Percentiles rank a stretch among this genome's conserved stretches.
Evolutionary conservation across 2,113 vertebrate genomes (phyloP).

Genomic region (Phaethon lepturus): DNA sequence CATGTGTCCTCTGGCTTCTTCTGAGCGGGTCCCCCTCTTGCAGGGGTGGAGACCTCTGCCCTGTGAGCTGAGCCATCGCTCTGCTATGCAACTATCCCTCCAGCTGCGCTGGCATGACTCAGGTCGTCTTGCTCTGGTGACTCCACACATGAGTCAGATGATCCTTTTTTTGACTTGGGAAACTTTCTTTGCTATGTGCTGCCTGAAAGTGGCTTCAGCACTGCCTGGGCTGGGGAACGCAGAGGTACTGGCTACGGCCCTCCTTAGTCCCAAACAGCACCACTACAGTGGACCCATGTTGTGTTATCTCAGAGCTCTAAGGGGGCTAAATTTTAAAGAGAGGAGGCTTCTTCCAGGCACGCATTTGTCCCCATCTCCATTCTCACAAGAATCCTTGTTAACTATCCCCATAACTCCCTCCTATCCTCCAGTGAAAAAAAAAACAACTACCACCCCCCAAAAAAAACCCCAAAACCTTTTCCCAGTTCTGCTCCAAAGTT

Average conservation of each 20-base stretch:
- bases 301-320: neutral
- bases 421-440: neutral
- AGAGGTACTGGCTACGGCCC: neutral
- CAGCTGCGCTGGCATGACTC: neutral
- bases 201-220: neutral
- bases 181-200: neutral
- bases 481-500: neutral
- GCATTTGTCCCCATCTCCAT: neutral
- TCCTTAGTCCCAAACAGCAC: neutral
- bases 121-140: neutral
- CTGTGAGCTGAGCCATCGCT: neutral
- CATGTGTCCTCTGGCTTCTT: neutral
- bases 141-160: neutral
- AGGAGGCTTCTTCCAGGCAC: neutral
- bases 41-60: neutral
- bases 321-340: neutral
- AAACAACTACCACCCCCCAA: rapidly evolving
- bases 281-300: neutral
- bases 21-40: neutral
- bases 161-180: neutral
- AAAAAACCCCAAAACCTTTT: rapidly evolving
- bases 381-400: neutral
- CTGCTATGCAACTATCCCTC: neutral
- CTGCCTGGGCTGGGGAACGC: neutral
- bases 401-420: neutral